Conservation (phyloP, 2,797 vertebrate species). For the Melanotaenia boesemani region DNA sequence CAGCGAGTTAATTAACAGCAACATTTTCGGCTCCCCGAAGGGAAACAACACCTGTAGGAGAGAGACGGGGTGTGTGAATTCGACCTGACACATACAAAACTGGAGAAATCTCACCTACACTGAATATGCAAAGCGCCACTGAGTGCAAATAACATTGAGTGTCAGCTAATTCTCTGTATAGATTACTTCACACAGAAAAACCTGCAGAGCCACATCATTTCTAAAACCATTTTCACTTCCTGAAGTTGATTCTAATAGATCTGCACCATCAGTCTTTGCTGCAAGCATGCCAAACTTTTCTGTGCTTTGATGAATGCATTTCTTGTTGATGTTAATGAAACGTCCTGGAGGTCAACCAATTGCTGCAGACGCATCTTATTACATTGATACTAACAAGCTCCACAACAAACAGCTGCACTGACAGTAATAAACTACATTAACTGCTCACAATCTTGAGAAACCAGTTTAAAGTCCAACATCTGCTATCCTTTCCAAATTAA, state of each 20-base stretch:
- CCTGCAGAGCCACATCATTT: constrained; percentile 6
- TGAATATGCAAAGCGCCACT: constrained; percentile 40
- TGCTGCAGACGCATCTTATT: constrained; percentile 29
- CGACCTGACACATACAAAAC: constrained; percentile 50
- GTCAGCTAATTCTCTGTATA: constrained; percentile 23
- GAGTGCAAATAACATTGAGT: constrained; percentile 24
- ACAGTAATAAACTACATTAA: constrained; percentile 33
- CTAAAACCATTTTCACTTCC: constrained; percentile 17
- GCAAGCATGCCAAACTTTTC: background rate
- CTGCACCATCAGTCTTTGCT: constrained; percentile 3
- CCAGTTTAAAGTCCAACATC: constrained; percentile 18
- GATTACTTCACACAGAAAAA: constrained; percentile 12
- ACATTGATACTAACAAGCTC: constrained; percentile 22
- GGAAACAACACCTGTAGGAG: constrained; percentile 67
- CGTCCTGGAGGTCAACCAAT: constrained; percentile 40
- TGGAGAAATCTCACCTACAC: constrained; percentile 31
- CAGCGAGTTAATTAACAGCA: constrained; percentile 73
- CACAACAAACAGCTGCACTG: constrained; percentile 23
- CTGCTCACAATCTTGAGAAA: constrained; percentile 44
- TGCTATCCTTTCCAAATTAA: constrained; percentile 17
- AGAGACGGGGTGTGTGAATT: constrained; percentile 44
- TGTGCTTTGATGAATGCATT: background rate
- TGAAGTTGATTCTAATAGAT: constrained; percentile 17
- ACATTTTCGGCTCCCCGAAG: constrained; percentile 55
- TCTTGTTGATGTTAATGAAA: constrained; percentile 17